Conservation (phyloP, 2,113 vertebrate species). For the Phylloscopus trochiloides region DNA sequence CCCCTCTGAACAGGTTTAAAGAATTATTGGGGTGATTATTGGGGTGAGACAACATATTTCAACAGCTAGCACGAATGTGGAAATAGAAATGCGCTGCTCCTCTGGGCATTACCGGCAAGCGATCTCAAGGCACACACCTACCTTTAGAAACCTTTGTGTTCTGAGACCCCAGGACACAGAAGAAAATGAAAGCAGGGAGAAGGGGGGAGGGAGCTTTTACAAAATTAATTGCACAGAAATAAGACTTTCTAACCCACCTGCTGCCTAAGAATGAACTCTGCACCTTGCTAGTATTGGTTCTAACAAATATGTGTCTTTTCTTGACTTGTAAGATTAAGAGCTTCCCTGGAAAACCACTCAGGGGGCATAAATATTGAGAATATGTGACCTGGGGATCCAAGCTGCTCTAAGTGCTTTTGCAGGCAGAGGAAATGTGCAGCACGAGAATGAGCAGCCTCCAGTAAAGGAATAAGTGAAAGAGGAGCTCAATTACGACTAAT, state of each 20-base stretch:
- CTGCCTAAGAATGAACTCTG: neutral
- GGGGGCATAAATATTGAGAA: neutral
- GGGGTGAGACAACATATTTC: neutral
- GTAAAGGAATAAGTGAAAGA: neutral
- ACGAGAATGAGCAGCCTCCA: neutral
- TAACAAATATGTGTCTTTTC: neutral
- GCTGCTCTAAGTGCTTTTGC: constrained; percentile 34
- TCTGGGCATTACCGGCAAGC: neutral
- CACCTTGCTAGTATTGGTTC: neutral
- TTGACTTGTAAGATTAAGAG: neutral
- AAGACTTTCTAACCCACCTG: neutral
- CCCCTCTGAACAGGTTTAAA: neutral
- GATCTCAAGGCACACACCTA: neutral
- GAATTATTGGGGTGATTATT: neutral
- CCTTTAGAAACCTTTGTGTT: neutral
- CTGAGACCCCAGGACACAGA: neutral
- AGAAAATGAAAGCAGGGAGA: neutral
- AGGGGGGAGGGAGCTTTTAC: neutral
- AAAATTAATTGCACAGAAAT: neutral
- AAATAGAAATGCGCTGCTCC: neutral
- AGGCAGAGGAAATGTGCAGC: neutral
- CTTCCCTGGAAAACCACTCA: neutral
- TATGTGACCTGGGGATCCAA: neutral
- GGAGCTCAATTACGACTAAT: neutral
- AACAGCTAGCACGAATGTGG: neutral